Percentiles rank a stretch among this genome's conserved stretches.
Conservation (phyloP, 2,888 invertebrate genomes). For the Zaprionus lineosus region DNA sequence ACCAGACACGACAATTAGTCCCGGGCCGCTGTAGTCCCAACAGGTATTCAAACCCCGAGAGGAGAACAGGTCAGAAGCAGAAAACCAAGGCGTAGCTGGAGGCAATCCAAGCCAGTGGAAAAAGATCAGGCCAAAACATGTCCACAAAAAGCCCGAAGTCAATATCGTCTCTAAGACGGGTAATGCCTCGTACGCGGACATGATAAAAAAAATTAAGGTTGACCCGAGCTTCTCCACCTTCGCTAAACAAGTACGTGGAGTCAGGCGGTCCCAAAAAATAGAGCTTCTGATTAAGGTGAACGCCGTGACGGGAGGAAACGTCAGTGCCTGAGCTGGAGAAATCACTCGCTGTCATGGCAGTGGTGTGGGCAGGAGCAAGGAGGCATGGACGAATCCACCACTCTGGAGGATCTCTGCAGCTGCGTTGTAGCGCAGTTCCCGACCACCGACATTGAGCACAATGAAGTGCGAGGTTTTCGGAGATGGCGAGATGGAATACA, state of each 20-base stretch:
- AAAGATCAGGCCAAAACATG: background rate
- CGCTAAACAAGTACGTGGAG: background rate
- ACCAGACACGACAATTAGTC: no score
- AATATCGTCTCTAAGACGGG: background rate
- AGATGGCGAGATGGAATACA: background rate
- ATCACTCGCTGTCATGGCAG: background rate
- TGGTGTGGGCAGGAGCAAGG: background rate
- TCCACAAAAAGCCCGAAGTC: background rate
- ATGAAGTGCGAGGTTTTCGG: background rate
- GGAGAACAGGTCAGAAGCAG: background rate
- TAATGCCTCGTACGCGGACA: background rate
- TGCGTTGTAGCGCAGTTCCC: background rate
- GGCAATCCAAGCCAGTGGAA: background rate
- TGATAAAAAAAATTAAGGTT: background rate
- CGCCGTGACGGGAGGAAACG: background rate
- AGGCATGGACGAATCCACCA: background rate
- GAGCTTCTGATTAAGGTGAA: background rate
- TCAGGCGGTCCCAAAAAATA: conserved; percentile 1
- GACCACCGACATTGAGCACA: background rate
- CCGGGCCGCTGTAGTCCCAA: background rate
- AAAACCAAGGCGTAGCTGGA: background rate
- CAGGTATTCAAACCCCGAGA: background rate
- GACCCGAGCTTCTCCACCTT: background rate
- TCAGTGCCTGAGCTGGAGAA: background rate
- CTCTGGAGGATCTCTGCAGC: background rate